phyloP scores from a whole-genome alignment of 64 coral and sea anemone genomes.

The Pocillopora damicornis region DNA sequence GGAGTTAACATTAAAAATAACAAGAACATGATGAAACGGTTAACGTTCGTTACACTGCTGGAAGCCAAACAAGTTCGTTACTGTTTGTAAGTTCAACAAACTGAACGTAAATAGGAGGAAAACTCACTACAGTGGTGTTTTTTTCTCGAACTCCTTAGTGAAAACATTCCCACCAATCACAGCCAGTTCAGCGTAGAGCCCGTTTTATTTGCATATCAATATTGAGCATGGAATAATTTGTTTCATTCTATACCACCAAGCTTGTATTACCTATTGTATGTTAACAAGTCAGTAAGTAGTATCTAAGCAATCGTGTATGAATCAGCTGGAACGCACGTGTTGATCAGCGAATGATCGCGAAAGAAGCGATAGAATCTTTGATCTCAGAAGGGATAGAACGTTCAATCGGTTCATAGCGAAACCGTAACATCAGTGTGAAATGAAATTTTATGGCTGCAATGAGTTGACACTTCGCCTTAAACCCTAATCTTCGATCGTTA shows the following conservation, averaged over 20 bases:
- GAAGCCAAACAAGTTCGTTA: constrained; percentile 44
- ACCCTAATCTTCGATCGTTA: neutral
- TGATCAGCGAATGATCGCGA: neutral
- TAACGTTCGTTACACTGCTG: constrained; percentile 31
- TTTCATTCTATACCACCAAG: neutral
- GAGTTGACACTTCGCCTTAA: neutral
- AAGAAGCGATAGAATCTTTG: constrained; percentile 1
- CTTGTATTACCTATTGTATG: constrained; percentile 11
- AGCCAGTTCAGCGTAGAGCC: too few species aligned
- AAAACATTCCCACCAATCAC: neutral
- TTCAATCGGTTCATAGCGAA: neutral
- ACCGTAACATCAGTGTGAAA: neutral
- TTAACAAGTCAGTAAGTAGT: neutral
- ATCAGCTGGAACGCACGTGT: constrained; percentile 42
- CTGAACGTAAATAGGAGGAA: neutral
- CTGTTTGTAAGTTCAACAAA: neutral
- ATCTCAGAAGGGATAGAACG: neutral
- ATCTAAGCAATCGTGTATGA: constrained; percentile 14
- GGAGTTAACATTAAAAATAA: constrained; percentile 22
- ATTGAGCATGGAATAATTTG: constrained; percentile 5
- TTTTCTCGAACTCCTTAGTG: neutral
- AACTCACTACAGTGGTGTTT: neutral
- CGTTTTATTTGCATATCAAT: constrained; percentile 8
- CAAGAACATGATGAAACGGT: constrained; percentile 36
- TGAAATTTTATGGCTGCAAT: neutral